Base-by-base conservation (phyloP, 1,140 invertebrate genomes). In the Hylaeus anthracinus region DNA sequence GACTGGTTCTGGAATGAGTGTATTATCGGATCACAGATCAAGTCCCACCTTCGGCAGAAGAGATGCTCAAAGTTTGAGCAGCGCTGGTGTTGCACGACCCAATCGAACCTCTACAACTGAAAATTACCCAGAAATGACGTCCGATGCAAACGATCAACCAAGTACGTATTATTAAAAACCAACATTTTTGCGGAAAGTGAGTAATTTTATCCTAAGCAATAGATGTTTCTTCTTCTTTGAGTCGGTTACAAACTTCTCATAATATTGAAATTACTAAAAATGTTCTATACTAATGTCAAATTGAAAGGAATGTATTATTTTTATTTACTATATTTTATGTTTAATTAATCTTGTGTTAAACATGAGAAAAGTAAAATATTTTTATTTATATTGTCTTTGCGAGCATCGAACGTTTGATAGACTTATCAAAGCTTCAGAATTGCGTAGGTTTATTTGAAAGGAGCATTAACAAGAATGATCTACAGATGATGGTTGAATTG, bases 1-100 rank as follows among this genome's bases (percentile, higher is more conserved):
- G 81, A 93, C 92, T 63, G 94, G 94, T 72, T 95, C 94, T 15
- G 94, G 94, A 60, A 92, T 95, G 84, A 95, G 94, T 85, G 90
- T 92, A 41, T 90, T 94, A 61, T 94, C 92, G 1, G 94, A 95
- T 79, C 85, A 90, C 26, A 92, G 90, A 70, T 82, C 83, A 66
- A 93, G 91, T 90, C 92, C 91, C 61, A 88, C 83, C 26, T 72
- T 75, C 41, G 76, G 41, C 10, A 83, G 78, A 51, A 91, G 79
- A 72, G 79, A 89, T 58, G 87, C 90, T 79, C 88, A 90, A 70
- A 70, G 72, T 88, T 89, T 89, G 43, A 80, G 88, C 51, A 87
- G 89, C 79, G 88, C 83, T 26, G 86, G 87, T 76, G 79, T 83
- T 53, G 64, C 73, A 37, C 79, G 83, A 55, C 9, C 83, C 9